These are phyloP conservation scores for Tyrophagus putrescentiae DNA, from an alignment of 1,140 invertebrate genomes.

Conservation along the genomic window DNA sequence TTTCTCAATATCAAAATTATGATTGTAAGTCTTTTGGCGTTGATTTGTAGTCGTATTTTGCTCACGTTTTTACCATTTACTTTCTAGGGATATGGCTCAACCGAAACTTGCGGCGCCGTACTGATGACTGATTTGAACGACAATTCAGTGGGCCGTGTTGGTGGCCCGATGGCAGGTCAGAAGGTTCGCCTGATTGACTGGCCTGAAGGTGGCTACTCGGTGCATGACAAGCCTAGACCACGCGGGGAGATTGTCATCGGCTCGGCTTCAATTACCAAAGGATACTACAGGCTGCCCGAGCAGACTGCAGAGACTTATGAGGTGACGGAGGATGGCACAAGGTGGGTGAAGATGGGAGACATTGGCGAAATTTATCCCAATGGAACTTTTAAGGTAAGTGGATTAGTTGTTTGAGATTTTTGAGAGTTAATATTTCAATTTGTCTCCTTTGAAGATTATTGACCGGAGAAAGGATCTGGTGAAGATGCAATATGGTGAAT, in stretches of 20 bases:
- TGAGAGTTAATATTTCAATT: no score
- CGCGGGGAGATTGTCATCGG: slow-evolving; percentile 41
- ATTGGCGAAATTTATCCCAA: slow-evolving; percentile 40
- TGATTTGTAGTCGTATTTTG: not conserved
- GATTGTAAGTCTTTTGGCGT: not conserved
- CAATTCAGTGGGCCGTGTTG: slow-evolving; percentile 56
- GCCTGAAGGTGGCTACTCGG: slow-evolving; percentile 58
- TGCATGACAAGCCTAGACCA: slow-evolving; percentile 30
- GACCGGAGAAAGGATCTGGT: slow-evolving; percentile 96
- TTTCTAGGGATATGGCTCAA: slow-evolving; percentile 74
- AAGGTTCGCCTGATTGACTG: slow-evolving; percentile 79
- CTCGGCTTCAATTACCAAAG: slow-evolving; percentile 38
- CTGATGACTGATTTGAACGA: slow-evolving; percentile 62
- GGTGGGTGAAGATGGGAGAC: slow-evolving; percentile 40
- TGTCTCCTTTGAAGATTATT: slow-evolving; percentile 39
- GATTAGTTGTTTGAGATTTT: no score
- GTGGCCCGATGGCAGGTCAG: slow-evolving; percentile 67
- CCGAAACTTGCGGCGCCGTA: slow-evolving; percentile 81
- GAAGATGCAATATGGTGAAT: slow-evolving; percentile 90
- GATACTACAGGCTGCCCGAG: slow-evolving; percentile 50
- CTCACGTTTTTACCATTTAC: slow-evolving; percentile 38
- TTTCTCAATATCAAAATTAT: slow-evolving; percentile 59
- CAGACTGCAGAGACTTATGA: slow-evolving; percentile 40
- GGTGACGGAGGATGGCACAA: slow-evolving; percentile 28
- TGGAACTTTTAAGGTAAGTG: slow-evolving; percentile 50